Base-by-base conservation (phyloP, 2,113 vertebrate genomes). In the Ptilonorhynchus violaceus region DNA sequence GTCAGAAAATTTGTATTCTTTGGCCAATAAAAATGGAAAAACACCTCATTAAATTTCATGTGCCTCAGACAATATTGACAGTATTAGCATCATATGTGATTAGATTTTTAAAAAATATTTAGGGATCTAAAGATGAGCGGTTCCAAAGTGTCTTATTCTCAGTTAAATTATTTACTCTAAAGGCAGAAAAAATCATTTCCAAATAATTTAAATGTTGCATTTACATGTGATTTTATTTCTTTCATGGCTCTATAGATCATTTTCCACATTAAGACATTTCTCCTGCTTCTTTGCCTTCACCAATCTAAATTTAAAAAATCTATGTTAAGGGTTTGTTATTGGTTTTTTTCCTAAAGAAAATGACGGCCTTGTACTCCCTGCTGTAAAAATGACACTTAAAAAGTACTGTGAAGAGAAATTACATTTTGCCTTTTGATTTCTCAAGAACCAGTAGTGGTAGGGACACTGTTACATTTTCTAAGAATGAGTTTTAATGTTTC, bases 401-500 rank as follows among this genome's bases (percentile, higher is more conserved):
- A 86, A 56, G 35, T 56, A 52, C 37, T 70, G 33, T 75, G 39
- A 50, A 87, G 59, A 72, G n/a, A 95, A 96, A 95, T 80, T 64
- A 74, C 46, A 23, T 21, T 93, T 95, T 88, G 46, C 19, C 55
- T 72, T 96, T 79, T 92, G 82, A 66, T 94, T 93, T 66, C 56
- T 63, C 76, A 70, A 81, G 60, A 83, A 77, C 10, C 60, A 31
- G 60, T 28, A 74, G 46, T 73, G 50, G 23, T 74, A 62, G n/a
- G 39, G 64, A 70, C 50, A 70, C 33, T 76, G 8, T 64, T 73
- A 55, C 27, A 49, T 74, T 88, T 86, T 63, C 77, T 60, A 64
- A 70, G 63, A 92, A 84, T 39, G 23, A 87, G 35, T 91, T 93
- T 62, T 63, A 84, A 81, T 78, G 73, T 93, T 95, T 86, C 83